Evolutionary conservation across 1,140 invertebrate species (phyloP), one percentile per base, ranked within the genome.

Genomic region (Solenopsis invicta): DNA sequence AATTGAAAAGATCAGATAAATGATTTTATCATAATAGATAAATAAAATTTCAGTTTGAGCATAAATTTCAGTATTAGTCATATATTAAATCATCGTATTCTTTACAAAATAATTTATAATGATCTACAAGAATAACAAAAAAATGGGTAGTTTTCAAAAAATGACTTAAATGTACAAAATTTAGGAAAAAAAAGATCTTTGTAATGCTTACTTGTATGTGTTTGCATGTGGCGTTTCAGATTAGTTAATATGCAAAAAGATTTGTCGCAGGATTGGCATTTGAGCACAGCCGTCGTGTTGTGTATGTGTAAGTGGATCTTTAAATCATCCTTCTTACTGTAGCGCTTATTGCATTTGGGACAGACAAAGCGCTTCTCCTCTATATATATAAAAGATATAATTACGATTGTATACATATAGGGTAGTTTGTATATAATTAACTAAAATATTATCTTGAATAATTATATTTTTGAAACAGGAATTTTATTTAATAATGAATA

Each of bases 341-440:
- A 95, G 21, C 86, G 90, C 72, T 95, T 95, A 41, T 93, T 93
- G 86, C 95, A 95, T 81, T 93, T 92, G 13, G 89, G 34, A 76
- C 95, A 95, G 18, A 87, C 74, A 80, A 95, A 94, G 62, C 93
- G 91, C 75, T 95, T 95, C 86, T 94, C 89, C 75, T 88, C 95
- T 95, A 80, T 48, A 29, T 48, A 29, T 29, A 29, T 29, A 29
- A 29, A 92, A 93, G 71, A 66, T 71, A 37, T n/a, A 52, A 72
- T 50, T 54, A 61, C n/a, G 72, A 9, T 59, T 85, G 50, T 29
- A 76, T 52, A 52, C 18, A 76, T 37, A 72, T 66, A 54, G 3
- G 8, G 21, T 54, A 34, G 5, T 67, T 34, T 5, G 21, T 4
- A 61, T 9, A 50, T 48, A 45, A 41, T 67, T 8, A 67, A 2